These are phyloP conservation scores for Halocynthia roretzi DNA, from an alignment of 23 tunicate genomes.

Conservation along the genomic window DNA sequence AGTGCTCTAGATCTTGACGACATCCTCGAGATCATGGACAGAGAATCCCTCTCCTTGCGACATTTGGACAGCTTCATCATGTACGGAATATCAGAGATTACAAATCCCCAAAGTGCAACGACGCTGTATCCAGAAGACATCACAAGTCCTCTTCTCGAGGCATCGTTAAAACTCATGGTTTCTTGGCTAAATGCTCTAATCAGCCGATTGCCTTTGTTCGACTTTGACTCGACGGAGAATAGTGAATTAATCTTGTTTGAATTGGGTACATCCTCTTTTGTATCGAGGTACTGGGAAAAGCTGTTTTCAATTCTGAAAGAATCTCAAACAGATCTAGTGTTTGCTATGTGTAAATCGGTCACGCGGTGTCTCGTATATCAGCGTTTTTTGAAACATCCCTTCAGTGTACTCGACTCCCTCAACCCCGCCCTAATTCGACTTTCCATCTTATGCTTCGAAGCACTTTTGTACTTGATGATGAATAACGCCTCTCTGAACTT, in stretches of 20 bases:
- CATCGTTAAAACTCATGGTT: neutral
- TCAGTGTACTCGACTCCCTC: neutral
- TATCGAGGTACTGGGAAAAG: constrained; percentile 14
- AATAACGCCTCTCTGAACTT: neutral
- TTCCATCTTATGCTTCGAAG: neutral
- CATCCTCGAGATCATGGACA: constrained; percentile 42
- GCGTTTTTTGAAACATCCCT: neutral
- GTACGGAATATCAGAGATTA: constrained; percentile 22
- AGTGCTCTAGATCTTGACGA: constrained; percentile 57
- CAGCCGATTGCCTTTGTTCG: neutral
- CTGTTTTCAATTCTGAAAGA: neutral
- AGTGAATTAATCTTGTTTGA: neutral
- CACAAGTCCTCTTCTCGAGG: constrained; percentile 4
- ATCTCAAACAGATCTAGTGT: neutral
- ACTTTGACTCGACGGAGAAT: neutral
- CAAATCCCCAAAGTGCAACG: constrained; percentile 8
- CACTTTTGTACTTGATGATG: neutral
- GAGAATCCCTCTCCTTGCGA: neutral
- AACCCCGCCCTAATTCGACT: neutral
- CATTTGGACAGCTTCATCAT: constrained; percentile 29
- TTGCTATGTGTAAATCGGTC: constrained; percentile 1
- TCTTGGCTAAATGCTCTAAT: constrained; percentile 1
- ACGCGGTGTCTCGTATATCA: constrained; percentile 18
- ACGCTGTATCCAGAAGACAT: neutral
- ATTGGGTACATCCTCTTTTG: neutral